A percentile compares a stretch with the other conserved stretches of the same genome.
These are phyloP conservation scores for Takifugu bimaculatus DNA, from an alignment of 2,113 vertebrate genomes.

Conservation along the genomic window DNA sequence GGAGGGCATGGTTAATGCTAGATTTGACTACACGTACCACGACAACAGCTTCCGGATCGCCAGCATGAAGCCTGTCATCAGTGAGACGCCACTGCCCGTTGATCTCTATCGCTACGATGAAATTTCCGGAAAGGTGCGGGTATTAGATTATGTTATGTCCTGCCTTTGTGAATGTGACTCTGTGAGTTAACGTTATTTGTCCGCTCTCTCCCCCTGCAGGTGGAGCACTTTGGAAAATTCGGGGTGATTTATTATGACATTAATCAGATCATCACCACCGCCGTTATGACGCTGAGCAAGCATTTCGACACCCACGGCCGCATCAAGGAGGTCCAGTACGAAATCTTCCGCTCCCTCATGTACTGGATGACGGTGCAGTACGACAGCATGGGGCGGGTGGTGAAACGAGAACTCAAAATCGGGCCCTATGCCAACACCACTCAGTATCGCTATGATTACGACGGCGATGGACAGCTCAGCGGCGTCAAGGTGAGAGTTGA, in stretches of 20 bases:
- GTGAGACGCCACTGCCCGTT: conserved; percentile 93
- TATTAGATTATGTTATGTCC: too few species aligned
- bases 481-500: conserved; percentile 80
- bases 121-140: conserved; percentile 89
- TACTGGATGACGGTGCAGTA: conserved; percentile 99
- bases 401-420: conserved; percentile 96
- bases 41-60: conserved; percentile 98
- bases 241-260: conserved; percentile 99
- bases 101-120: conserved; percentile 97
- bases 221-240: conserved; percentile 98
- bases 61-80: conserved; percentile 97
- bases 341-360: conserved; percentile 98
- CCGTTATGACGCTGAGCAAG: conserved; percentile 98
- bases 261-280: conserved; percentile 98
- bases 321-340: conserved; percentile 98
- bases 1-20: conserved; percentile 97
- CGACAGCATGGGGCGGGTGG: conserved; percentile 96
- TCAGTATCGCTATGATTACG: conserved; percentile 97
- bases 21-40: conserved; percentile 97
- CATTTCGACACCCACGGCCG: conserved; percentile 97
- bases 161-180: not conserved
- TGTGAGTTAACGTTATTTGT: not conserved
- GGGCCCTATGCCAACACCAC: conserved; percentile 98
- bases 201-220: conserved; percentile 30
- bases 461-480: conserved; percentile 93